A percentile compares a stretch with the other conserved stretches of the same genome.
Evolutionary conservation across 1,140 invertebrate species (phyloP).

Genomic region (Hydropsyche tenuis): DNA sequence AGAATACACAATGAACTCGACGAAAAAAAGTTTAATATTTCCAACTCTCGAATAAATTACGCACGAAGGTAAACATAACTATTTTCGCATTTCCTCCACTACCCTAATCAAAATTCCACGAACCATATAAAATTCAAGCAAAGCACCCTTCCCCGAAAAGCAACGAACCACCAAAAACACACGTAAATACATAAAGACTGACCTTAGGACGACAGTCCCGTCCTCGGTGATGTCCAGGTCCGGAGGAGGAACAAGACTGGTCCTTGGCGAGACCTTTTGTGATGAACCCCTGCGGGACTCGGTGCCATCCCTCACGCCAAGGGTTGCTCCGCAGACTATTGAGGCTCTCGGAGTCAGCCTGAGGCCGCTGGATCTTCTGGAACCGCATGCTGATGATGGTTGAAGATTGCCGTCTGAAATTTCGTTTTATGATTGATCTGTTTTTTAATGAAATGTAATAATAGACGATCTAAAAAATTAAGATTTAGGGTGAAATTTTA

Average conservation of each 20-base stretch:
- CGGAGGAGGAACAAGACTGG: constrained; percentile 38
- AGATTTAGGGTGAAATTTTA: too few relatives aligned
- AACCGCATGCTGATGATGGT: constrained; percentile 39
- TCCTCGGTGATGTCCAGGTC: constrained; percentile 51
- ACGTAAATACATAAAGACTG: background rate
- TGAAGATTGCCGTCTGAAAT: constrained; percentile 7
- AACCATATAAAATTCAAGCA: too few relatives aligned
- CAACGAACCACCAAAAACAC: too few relatives aligned
- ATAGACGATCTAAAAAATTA: too few relatives aligned
- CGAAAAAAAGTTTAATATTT: too few relatives aligned
- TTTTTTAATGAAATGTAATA: too few relatives aligned
- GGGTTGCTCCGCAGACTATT: constrained; percentile 3
- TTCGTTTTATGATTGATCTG: too few relatives aligned
- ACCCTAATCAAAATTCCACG: too few relatives aligned
- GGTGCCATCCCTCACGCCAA: background rate
- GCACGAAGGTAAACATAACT: background rate
- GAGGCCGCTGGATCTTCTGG: constrained; percentile 42
- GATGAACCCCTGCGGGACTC: constrained; percentile 42
- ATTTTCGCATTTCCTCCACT: background rate
- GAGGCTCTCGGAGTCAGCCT: constrained; percentile 44
- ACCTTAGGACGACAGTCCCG: constrained; percentile 57
- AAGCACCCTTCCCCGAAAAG: too few relatives aligned
- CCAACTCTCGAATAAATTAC: background rate
- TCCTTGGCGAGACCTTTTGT: constrained; percentile 34
- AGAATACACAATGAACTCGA: too few relatives aligned